Percentiles rank a stretch among this genome's conserved stretches.
These are phyloP conservation scores for Chamaea fasciata DNA, from an alignment of 2,113 vertebrate genomes.

Conservation along the genomic window DNA sequence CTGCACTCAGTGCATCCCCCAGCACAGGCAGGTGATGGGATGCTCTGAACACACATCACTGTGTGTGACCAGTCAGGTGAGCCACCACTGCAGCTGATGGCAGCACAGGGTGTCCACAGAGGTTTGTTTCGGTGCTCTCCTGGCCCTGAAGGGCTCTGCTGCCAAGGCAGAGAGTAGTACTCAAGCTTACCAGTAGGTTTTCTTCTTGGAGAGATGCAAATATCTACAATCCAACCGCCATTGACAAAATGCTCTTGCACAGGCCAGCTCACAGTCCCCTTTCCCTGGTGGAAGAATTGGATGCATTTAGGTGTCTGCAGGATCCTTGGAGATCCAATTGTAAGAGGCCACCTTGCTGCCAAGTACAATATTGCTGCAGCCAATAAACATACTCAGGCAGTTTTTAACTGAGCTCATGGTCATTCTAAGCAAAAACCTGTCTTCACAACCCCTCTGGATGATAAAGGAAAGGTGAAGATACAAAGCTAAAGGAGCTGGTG, in stretches of 20 bases:
- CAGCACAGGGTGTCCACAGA: rapidly evolving
- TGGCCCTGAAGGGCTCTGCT: not conserved
- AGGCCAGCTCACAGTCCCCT: not conserved
- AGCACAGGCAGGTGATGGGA: not conserved
- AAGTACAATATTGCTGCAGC: not conserved
- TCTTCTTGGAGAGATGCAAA: not conserved
- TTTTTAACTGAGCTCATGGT: not conserved
- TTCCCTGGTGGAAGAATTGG: not conserved
- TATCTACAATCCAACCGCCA: not conserved
- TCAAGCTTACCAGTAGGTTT: not conserved
- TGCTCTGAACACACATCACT: rapidly evolving
- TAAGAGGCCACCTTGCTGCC: not conserved
- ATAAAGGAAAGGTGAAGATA: not conserved
- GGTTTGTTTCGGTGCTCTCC: not conserved
- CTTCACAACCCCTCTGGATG: not conserved
- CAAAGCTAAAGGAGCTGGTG: not conserved
- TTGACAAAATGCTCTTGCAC: not conserved
- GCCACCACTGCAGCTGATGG: not conserved
- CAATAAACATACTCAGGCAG: not conserved
- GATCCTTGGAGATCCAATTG: not conserved
- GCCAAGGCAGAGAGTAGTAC: not conserved
- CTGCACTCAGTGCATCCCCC: not conserved
- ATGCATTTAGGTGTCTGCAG: not conserved
- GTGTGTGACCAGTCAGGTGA: not conserved
- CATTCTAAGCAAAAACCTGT: not conserved